Percentiles rank a stretch among this genome's conserved stretches.
These are phyloP conservation scores for Poeciliopsis presidionis DNA, from an alignment of 2,797 vertebrate species.

Conservation along the genomic window DNA sequence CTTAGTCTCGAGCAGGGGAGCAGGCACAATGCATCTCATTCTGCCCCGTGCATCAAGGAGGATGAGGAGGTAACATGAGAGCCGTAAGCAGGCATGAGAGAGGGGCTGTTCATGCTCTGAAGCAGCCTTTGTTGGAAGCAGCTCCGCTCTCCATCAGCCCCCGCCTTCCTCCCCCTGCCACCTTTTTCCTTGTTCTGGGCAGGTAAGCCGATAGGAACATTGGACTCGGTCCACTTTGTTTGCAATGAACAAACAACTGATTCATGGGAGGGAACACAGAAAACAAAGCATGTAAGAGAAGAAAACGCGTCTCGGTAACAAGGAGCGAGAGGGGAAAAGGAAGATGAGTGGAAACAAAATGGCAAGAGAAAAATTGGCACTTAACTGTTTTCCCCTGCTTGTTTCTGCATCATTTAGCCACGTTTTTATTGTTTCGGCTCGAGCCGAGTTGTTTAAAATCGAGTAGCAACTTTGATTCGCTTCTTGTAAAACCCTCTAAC, in stretches of 20 bases:
- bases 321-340: background rate
- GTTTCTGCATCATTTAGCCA: background rate
- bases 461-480: background rate
- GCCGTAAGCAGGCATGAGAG: slow-evolving; percentile 54
- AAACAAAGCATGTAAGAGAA: slow-evolving; percentile 14
- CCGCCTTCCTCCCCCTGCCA: slow-evolving; percentile 17
- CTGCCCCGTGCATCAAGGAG: slow-evolving; percentile 60
- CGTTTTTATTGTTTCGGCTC: background rate
- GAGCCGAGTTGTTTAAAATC: background rate
- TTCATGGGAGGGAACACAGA: slow-evolving; percentile 42
- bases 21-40: slow-evolving; percentile 77
- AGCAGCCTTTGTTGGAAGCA: slow-evolving; percentile 63
- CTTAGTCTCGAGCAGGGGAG: slow-evolving; percentile 53
- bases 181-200: slow-evolving; percentile 46
- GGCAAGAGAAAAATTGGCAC: background rate
- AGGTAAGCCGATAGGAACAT: slow-evolving; percentile 71
- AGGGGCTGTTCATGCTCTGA: slow-evolving; percentile 57
- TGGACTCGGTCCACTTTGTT: slow-evolving; percentile 48
- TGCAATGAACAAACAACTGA: slow-evolving; percentile 51
- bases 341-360: slow-evolving; percentile 1
- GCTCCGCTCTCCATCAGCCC: slow-evolving; percentile 37
- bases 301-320: background rate
- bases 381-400: background rate
- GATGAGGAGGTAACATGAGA: slow-evolving; percentile 72
- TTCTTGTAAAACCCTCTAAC: background rate